Evolutionary conservation across 2,888 invertebrate genomes (phyloP), one percentile per base, ranked within the genome.

Genomic region (Eumerus sabulonum): DNA sequence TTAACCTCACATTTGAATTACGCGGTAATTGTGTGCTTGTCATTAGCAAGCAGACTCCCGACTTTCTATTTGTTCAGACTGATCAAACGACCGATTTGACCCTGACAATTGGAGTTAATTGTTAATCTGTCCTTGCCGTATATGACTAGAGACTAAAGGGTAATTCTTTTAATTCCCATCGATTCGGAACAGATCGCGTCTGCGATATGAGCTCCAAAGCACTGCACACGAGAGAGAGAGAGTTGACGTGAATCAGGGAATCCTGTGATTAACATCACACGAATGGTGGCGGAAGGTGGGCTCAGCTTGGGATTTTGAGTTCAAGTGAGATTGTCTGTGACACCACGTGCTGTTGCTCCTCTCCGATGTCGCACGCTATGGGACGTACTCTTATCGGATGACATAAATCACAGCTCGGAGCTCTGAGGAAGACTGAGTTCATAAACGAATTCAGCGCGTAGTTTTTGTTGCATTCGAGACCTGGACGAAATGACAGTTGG

Each of bases 91-190:
- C 42, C 27, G 14, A 4, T 27, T 38, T 79, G 73, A 79, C 73
- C 73, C 79, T 79, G 68, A 59, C 53, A 73, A 79, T 51, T 50
- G 59, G 53, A 59, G 73, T 79, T 68, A 79, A 79, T 79, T 79
- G 77, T 54, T 68, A 73, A 68, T 73, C 68, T 63, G 40, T 45
- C 64, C 57, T 51, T 42, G 56, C 13, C 47, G 42, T 40, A 47
- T 36, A 12, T 44, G 42, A 40, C n/a, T 40, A 9, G 1, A 27
- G 27, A 7, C 27, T 27, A 27, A 27, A 27, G 27, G 27, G 27
- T 48, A 13, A 45, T 18, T 13, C 14, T 57, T 63, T 35, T 35
- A 59, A 56, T 66, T 71, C 42, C 11, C 56, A 56, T 62, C 48
- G 71, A 71, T 63, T 63, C 36, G 13, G 42, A 51, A 13, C 9